A percentile compares a stretch with the other conserved stretches of the same genome.
Conservation (phyloP, 2,797 vertebrate species). For the Pantherophis alleghaniensis region DNA sequence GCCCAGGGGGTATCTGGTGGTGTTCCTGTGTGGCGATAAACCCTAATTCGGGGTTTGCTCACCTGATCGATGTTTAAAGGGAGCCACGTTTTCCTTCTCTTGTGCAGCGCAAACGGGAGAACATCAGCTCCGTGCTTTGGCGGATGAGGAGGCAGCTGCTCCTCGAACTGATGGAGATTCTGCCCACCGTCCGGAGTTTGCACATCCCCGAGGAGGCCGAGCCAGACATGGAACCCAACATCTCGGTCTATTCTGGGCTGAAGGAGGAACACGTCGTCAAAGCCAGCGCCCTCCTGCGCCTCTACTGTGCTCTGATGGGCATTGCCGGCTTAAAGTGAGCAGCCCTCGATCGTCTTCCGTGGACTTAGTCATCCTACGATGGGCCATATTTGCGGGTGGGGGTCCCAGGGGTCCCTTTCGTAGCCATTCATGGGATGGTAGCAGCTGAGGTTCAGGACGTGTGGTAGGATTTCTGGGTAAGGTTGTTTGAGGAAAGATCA, state of each 20-base stretch:
- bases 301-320: conserved; percentile 97
- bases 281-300: conserved; percentile 90
- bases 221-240: conserved; percentile 71
- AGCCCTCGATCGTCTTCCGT: fast-evolving
- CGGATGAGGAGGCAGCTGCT: conserved; percentile 97
- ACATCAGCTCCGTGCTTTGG: conserved; percentile 93
- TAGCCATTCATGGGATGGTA: too few species aligned
- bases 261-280: conserved; percentile 97
- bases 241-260: conserved; percentile 87
- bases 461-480: too few species aligned
- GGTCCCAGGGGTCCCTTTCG: background rate
- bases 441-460: too few species aligned
- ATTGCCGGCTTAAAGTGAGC: conserved; percentile 95
- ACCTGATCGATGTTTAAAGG: background rate
- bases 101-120: conserved; percentile 87
- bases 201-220: conserved; percentile 82
- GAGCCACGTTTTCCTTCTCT: background rate
- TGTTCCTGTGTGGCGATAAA: background rate
- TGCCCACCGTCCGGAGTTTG: conserved; percentile 89
- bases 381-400: background rate
- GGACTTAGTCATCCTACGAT: background rate
- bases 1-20: background rate
- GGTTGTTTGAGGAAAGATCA: too few species aligned
- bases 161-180: conserved; percentile 91
- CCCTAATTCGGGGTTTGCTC: background rate